Evolutionary conservation across 2,797 vertebrate species (phyloP), one percentile per base, ranked within the genome.

Genomic region (Sebastes minor): DNA sequence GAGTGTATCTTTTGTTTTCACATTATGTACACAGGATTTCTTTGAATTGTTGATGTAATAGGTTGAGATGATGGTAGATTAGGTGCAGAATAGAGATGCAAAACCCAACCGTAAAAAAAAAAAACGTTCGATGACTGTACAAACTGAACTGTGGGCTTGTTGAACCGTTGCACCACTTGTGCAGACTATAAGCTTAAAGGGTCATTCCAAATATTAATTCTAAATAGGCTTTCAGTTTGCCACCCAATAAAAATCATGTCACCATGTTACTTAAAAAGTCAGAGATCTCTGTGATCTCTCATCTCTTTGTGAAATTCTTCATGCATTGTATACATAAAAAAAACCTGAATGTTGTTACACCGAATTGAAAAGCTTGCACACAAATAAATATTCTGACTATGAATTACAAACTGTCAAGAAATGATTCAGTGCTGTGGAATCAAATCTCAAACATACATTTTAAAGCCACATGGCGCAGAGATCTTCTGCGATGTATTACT

Each of bases 381-480:
- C 82, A 89, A 76, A 88, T 63, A 91, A 91, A 81, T 82, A 87
- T 88, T 84, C 75, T 82, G 78, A 88, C 82, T 81, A 68, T 53
- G 71, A 82, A 84, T 49, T 66, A 59, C 56, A 74, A 86, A 64
- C 76, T 86, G 90, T 91, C 88, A 91, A 86, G 82, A 89, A 74
- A 90, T 85, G 80, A 92, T 90, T 85, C 71, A 84, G 57, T 74
- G 78, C 71, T 30, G 85, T 71, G 35, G 79, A 90, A 88, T 84
- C 67, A 87, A 85, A 75, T 42, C 74, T 80, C 60, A 83, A 86
- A 89, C 89, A 88, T 83, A 79, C 83, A 85, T 86, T 86, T 76
- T 88, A 6, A 84, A 77, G 78, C 5, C 67, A 63, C 67, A 72
- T 20, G 61, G 49, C 66, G 27, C 72, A 65, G 42, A 82, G 38